A percentile compares a stretch with the other conserved stretches of the same genome.
Conservation (phyloP, 2,113 vertebrate genomes). For the Regulus satrapa region DNA sequence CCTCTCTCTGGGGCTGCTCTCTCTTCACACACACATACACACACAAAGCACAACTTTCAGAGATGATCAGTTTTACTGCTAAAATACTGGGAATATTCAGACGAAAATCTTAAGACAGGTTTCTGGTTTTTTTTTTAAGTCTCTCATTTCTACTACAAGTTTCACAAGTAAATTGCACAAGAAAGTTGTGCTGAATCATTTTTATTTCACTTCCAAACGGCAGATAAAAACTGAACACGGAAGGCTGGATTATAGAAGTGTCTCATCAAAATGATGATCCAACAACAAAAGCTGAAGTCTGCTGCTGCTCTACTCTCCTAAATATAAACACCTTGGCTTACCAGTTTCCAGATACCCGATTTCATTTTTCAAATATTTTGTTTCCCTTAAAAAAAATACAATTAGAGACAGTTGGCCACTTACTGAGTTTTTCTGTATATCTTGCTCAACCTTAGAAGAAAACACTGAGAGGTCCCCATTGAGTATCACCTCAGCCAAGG, state of each 20-base stretch:
- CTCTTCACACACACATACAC: background rate
- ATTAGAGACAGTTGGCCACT: constrained; percentile 24
- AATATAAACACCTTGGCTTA: background rate
- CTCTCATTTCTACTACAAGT: background rate
- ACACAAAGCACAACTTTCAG: fast-evolving
- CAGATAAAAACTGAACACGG: background rate
- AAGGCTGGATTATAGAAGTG: background rate
- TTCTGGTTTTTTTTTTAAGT: background rate
- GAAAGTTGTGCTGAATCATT: background rate
- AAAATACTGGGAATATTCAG: background rate
- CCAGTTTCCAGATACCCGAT: background rate
- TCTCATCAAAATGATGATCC: background rate
- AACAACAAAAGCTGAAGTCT: background rate
- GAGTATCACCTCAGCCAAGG: constrained; percentile 91
- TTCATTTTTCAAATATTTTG: background rate
- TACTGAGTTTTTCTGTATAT: constrained; percentile 83
- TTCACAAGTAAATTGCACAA: background rate
- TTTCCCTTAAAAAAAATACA: background rate
- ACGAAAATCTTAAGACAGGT: background rate
- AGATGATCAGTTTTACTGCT: background rate
- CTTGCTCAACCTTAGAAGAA: constrained; percentile 78
- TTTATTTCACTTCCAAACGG: background rate
- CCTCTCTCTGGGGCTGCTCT: background rate
- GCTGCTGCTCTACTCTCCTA: background rate
- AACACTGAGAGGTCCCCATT: constrained; percentile 93